phyloP scores from a whole-genome alignment of 1,140 invertebrate genomes.

The Bombyx mori region DNA sequence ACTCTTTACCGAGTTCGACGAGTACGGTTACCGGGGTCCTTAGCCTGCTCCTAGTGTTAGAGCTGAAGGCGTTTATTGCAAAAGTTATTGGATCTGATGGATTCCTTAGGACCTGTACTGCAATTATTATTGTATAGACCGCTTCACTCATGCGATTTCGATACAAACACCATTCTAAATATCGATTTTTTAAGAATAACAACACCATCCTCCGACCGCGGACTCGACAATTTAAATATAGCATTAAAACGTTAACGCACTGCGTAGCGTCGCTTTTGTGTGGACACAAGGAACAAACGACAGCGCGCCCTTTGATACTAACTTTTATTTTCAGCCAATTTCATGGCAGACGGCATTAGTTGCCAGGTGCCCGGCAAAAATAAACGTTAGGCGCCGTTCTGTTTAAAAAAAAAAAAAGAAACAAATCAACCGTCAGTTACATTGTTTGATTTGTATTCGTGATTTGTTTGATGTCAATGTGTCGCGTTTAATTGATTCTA shows the following conservation, averaged over 20 bases:
- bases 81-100: too few relatives aligned
- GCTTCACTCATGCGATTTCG: too few relatives aligned
- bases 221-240: constrained; percentile 36
- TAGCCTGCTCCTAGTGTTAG: too few relatives aligned
- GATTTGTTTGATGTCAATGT: too few relatives aligned
- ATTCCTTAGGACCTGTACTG: too few relatives aligned
- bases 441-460: constrained; percentile 4
- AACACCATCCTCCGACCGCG: constrained; percentile 20
- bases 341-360: constrained; percentile 20
- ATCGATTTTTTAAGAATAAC: constrained; percentile 5
- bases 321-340: constrained; percentile 31
- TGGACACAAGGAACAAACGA: constrained; percentile 9
- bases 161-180: not conserved
- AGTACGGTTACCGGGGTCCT: too few relatives aligned
- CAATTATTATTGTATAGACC: not conserved
- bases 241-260: constrained; percentile 36
- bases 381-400: too few relatives aligned
- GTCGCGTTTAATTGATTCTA: too few relatives aligned
- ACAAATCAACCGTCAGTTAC: constrained; percentile 6
- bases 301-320: constrained; percentile 24
- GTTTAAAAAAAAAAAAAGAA: too few relatives aligned
- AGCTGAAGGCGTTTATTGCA: too few relatives aligned
- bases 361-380: constrained; percentile 18
- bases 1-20: too few relatives aligned
- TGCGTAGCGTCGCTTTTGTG: constrained; percentile 40